Conservation (phyloP, 2,888 invertebrate genomes). For the Ommatoiulus sabulosus region DNA sequence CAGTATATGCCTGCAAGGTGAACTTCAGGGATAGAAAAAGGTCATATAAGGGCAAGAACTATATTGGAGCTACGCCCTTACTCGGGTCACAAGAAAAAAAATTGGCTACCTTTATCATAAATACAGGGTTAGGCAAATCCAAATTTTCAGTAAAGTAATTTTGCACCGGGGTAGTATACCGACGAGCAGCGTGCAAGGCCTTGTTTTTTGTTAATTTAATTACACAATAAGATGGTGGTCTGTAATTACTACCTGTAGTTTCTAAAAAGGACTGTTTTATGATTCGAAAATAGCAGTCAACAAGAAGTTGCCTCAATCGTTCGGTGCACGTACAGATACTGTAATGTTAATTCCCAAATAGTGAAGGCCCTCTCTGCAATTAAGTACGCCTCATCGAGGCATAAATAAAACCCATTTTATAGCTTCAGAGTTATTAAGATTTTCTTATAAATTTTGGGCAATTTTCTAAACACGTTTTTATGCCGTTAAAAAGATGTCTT, state of each 20-base stretch:
- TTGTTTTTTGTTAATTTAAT: not conserved
- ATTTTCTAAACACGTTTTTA: not conserved
- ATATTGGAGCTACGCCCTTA: not conserved
- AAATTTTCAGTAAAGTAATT: not conserved
- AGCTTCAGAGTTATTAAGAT: conserved; percentile 29
- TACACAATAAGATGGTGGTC: not conserved
- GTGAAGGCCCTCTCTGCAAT: not conserved
- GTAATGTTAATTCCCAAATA: too few relatives aligned
- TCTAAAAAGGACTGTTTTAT: conserved; percentile 25
- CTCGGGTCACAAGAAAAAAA: not conserved
- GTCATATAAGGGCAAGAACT: conserved; percentile 12
- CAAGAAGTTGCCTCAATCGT: not conserved
- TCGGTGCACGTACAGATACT: too few relatives aligned
- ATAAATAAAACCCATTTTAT: conserved; percentile 7
- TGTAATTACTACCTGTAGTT: conserved; percentile 35
- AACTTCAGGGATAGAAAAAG: conserved; percentile 4
- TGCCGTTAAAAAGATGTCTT: conserved; percentile 28
- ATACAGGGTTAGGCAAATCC: conserved; percentile 8
- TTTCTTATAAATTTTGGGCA: not conserved
- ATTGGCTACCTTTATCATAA: not conserved
- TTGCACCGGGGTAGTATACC: not conserved
- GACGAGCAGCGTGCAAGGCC: not conserved
- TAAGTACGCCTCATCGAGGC: not conserved
- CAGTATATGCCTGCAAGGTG: not conserved
- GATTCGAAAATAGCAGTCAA: not conserved